Conservation (phyloP, 2,797 vertebrate species). For the Eidolon dupreanum region DNA sequence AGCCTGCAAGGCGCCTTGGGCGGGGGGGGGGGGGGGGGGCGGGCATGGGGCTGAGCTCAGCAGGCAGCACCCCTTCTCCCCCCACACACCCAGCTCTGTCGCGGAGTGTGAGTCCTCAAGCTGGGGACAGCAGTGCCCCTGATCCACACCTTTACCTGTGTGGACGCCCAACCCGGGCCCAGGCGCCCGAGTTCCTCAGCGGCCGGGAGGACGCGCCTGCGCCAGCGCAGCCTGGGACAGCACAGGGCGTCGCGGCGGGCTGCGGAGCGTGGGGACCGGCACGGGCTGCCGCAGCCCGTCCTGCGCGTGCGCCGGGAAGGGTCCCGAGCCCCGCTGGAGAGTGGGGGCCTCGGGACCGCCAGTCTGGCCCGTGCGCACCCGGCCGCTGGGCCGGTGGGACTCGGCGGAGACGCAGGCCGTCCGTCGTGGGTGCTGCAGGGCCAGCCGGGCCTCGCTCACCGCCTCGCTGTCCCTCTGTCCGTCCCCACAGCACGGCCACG, state of each 20-base stretch:
- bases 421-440: accelerated
- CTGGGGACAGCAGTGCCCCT: not conserved
- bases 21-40: accelerated
- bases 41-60: accelerated
- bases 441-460: accelerated
- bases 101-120: not conserved
- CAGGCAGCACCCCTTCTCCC: not conserved
- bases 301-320: not conserved
- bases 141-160: not conserved
- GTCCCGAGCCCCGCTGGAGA: no score
- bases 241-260: no score
- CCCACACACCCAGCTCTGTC: no score
- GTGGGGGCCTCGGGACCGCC: not conserved
- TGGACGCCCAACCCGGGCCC: not conserved
- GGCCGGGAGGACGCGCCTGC: no score
- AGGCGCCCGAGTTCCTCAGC: not conserved
- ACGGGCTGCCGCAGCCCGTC: no score
- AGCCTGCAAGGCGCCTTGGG: not conserved
- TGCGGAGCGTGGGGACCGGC: no score
- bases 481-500: slow-evolving; percentile 91
- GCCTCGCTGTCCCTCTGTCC: accelerated
- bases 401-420: not conserved
- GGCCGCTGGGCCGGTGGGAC: not conserved
- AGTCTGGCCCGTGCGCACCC: no score
- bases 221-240: no score